Conservation (phyloP, 2,888 invertebrate species). For the Apomyelois bistriatella region DNA sequence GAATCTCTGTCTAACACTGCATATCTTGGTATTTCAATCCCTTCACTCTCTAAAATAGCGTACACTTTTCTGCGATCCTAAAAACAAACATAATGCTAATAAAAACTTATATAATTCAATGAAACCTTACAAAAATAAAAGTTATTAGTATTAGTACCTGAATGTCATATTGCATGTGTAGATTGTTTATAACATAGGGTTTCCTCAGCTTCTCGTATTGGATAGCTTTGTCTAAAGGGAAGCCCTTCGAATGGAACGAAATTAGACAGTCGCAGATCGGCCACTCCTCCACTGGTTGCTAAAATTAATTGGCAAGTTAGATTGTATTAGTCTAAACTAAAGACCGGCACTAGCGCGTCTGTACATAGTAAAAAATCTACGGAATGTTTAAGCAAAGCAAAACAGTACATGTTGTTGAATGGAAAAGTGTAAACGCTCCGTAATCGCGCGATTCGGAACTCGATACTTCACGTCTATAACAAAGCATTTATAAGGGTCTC, state of each 20-base stretch:
- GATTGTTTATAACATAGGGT: slow-evolving; percentile 98
- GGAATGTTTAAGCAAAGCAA: background rate
- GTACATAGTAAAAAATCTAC: background rate
- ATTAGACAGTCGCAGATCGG: slow-evolving; percentile 98
- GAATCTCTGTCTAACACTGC: slow-evolving; percentile 97
- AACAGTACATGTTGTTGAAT: background rate
- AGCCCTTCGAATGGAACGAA: slow-evolving; percentile 98
- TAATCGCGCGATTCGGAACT: slow-evolving; percentile 32
- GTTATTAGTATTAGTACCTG: slow-evolving; percentile 79
- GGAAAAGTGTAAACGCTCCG: slow-evolving; percentile 13
- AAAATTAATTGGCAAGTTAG: slow-evolving; percentile 25
- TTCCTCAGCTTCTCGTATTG: slow-evolving; percentile 95
- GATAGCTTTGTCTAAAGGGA: slow-evolving; percentile 98
- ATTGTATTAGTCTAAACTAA: background rate
- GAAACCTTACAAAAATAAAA: background rate
- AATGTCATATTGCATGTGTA: slow-evolving; percentile 98
- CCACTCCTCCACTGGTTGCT: slow-evolving; percentile 98
- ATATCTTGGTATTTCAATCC: slow-evolving; percentile 98
- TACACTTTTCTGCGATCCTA: slow-evolving; percentile 96
- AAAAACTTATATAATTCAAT: background rate
- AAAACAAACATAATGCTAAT: slow-evolving; percentile 20
- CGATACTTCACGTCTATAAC: slow-evolving; percentile 38
- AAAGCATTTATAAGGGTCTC: slow-evolving; percentile 32
- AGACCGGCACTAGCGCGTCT: background rate
- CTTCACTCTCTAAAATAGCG: slow-evolving; percentile 94